These are phyloP conservation scores for Drosophila sp. DNA, from an alignment of 1,140 invertebrate species.

Conservation along the genomic window DNA sequence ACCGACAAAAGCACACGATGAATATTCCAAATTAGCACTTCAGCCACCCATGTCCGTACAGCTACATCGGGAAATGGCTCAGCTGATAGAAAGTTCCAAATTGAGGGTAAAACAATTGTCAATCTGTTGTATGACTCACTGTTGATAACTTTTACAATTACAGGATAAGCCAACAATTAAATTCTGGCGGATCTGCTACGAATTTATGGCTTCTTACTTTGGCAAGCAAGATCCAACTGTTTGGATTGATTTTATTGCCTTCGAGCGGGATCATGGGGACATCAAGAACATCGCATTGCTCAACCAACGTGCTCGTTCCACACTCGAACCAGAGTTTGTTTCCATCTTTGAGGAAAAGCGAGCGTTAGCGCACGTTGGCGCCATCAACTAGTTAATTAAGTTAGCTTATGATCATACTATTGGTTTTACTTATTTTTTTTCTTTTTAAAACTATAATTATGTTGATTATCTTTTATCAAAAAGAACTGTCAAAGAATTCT, in stretches of 20 bases:
- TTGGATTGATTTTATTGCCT: conserved; percentile 77
- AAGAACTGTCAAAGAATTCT: neutral
- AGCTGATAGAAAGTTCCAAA: conserved; percentile 58
- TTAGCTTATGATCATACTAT: conserved; percentile 6
- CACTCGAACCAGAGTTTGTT: conserved; percentile 61
- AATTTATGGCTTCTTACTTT: conserved; percentile 70
- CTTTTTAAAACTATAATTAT: neutral
- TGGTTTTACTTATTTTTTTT: neutral
- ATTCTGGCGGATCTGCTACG: conserved; percentile 70
- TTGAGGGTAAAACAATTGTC: conserved; percentile 23
- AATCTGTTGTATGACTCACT: neutral
- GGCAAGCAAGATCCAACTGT: conserved; percentile 68
- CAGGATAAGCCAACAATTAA: conserved; percentile 57
- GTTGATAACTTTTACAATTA: neutral
- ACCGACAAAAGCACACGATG: conserved; percentile 57
- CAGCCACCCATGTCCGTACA: conserved; percentile 70
- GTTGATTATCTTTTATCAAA: neutral
- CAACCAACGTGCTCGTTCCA: conserved; percentile 59
- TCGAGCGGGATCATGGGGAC: conserved; percentile 77
- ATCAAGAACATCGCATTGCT: conserved; percentile 62
- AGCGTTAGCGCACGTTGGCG: conserved; percentile 58
- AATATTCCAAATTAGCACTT: conserved; percentile 65
- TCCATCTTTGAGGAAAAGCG: conserved; percentile 61
- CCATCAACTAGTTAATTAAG: conserved; percentile 34
- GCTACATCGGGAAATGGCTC: conserved; percentile 72